Percentiles rank a stretch among this genome's conserved stretches.
Conservation (phyloP, 2,113 vertebrate species). For the Labrus mixtus region DNA sequence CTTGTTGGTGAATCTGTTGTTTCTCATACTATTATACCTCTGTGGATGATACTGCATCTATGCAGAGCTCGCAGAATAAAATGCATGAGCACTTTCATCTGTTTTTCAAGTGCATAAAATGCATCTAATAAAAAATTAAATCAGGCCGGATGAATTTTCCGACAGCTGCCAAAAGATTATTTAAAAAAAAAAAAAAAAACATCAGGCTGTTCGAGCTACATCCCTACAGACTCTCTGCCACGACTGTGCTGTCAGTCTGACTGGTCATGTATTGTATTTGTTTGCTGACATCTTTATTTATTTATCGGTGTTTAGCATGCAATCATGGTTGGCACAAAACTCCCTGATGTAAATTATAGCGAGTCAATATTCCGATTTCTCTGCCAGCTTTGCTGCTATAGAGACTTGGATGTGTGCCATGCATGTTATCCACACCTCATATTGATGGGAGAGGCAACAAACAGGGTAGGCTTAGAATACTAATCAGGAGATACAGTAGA, state of each 20-base stretch:
- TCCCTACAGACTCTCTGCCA: slow-evolving; percentile 1
- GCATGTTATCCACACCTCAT: slow-evolving; percentile 60
- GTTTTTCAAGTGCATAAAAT: slow-evolving; percentile 13
- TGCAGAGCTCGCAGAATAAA: slow-evolving; percentile 5
- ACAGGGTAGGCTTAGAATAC: slow-evolving; percentile 46
- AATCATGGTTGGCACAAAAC: slow-evolving; percentile 62
- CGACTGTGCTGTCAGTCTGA: slow-evolving; percentile 39
- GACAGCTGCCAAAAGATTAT: slow-evolving; percentile 31
- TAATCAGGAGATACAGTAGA: slow-evolving; percentile 43
- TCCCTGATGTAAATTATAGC: slow-evolving; percentile 65
- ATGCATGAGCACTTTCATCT: slow-evolving; percentile 2
- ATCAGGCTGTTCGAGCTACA: slow-evolving; percentile 11
- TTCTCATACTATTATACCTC: slow-evolving; percentile 2
- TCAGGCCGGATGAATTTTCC: slow-evolving; percentile 11
- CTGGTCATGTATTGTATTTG: slow-evolving; percentile 45
- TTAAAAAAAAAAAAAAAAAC: not conserved
- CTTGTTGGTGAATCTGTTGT: slow-evolving; percentile 7
- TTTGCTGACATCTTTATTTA: slow-evolving; percentile 74
- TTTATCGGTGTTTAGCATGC: slow-evolving; percentile 71
- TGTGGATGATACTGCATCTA: slow-evolving; percentile 28
- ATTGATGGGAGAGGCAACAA: slow-evolving; percentile 60
- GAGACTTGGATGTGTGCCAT: slow-evolving; percentile 61
- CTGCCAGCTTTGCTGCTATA: slow-evolving; percentile 49
- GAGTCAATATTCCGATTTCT: slow-evolving; percentile 65
- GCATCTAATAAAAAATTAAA: slow-evolving; percentile 18